Conservation (phyloP, 2,888 invertebrate species). For the Brachylomia viminalis region DNA sequence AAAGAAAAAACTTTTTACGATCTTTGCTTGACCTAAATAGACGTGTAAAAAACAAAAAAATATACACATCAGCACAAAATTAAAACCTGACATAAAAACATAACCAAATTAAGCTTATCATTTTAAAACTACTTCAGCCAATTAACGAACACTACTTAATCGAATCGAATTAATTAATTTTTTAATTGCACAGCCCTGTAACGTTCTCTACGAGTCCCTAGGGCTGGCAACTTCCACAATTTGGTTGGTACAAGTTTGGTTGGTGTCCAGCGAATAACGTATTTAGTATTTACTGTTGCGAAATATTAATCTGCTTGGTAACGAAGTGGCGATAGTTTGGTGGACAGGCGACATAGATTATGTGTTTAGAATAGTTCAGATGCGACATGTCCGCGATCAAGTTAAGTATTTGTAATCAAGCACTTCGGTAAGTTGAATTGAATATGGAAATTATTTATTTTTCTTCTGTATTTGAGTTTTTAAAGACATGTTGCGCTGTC, state of each 20-base stretch:
- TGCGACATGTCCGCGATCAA: constrained; percentile 45
- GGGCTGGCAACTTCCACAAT: constrained; percentile 88
- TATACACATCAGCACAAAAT: constrained; percentile 13
- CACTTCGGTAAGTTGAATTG: too few species aligned
- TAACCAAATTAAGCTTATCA: constrained; percentile 53
- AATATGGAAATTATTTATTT: too few species aligned
- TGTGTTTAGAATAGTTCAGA: constrained; percentile 59
- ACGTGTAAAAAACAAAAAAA: constrained; percentile 13
- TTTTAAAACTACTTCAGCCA: constrained; percentile 54
- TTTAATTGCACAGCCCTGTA: constrained; percentile 72
- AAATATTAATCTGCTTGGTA: constrained; percentile 88
- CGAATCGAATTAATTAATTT: constrained; percentile 65
- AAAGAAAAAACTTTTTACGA: not conserved
- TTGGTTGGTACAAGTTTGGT: constrained; percentile 82
- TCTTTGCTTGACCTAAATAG: not conserved
- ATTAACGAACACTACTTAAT: constrained; percentile 64
- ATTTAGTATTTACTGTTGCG: constrained; percentile 89
- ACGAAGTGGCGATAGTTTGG: constrained; percentile 85
- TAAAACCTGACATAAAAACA: constrained; percentile 38
- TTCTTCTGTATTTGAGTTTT: too few species aligned
- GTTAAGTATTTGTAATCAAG: not conserved
- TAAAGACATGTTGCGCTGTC: too few species aligned
- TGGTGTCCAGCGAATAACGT: constrained; percentile 87
- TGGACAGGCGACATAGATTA: constrained; percentile 76
- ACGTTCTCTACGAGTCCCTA: constrained; percentile 73